These are phyloP conservation scores for Melanerpes formicivorus DNA, from an alignment of 2,113 vertebrate genomes.

Conservation along the genomic window DNA sequence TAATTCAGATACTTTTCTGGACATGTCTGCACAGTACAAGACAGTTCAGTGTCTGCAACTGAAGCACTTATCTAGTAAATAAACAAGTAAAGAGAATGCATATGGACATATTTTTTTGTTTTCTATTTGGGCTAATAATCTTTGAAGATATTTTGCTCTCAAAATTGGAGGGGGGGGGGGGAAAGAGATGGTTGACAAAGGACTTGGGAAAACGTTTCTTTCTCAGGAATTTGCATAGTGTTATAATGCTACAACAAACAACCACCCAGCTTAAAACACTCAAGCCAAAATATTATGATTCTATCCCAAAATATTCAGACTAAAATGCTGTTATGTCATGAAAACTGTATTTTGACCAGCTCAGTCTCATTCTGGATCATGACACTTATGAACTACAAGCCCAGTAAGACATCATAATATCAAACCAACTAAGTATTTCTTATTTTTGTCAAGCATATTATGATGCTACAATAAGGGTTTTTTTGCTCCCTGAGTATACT, in stretches of 20 bases:
- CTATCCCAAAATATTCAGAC: not conserved
- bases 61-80: not conserved
- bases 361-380: not conserved
- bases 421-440: not conserved
- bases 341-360: not conserved
- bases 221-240: not conserved
- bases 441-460: not conserved
- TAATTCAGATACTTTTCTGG: slow-evolving; percentile 27
- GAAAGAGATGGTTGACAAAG: not conserved
- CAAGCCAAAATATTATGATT: slow-evolving; percentile 5
- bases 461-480: not conserved
- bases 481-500: not conserved
- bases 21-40: slow-evolving; percentile 13
- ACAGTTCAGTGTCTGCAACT: not conserved
- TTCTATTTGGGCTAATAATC: not conserved
- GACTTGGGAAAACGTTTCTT: not conserved
- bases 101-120: not conserved
- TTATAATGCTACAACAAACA: not conserved
- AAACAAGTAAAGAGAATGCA: not conserved
- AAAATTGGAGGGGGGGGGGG: not conserved
- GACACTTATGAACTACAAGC: not conserved
- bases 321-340: not conserved
- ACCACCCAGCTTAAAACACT: not conserved
- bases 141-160: not conserved
- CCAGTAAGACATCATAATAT: not conserved